Evolutionary conservation across 2,113 vertebrate genomes (phyloP).

Genomic region (Chlamydotis undulata): DNA sequence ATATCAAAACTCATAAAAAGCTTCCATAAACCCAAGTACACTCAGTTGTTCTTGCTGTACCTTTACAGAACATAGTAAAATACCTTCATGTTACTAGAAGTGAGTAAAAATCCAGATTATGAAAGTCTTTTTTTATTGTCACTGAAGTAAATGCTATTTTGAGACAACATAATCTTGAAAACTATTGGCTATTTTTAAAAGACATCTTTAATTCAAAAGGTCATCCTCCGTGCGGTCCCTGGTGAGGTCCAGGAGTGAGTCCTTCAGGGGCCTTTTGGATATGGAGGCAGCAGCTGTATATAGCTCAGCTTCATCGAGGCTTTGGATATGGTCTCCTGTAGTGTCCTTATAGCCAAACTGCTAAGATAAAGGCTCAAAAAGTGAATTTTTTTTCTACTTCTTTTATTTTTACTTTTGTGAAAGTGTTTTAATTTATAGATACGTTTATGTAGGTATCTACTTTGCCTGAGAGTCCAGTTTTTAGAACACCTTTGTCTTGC

Average conservation of each 20-base stretch:
- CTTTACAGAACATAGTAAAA: neutral
- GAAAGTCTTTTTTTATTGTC: neutral
- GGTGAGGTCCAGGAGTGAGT: neutral
- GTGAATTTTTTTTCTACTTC: rapidly evolving
- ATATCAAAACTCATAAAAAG: neutral
- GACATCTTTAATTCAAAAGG: neutral
- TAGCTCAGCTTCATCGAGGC: neutral
- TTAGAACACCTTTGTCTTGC: neutral
- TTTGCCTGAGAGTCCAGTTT: neutral
- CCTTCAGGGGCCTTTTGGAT: neutral
- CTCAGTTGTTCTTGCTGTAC: neutral
- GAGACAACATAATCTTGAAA: neutral
- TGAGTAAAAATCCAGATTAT: neutral
- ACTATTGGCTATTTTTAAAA: neutral
- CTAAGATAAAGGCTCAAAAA: neutral
- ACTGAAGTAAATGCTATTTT: neutral
- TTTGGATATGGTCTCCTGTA: neutral
- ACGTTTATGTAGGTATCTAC: neutral
- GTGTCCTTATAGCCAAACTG: neutral
- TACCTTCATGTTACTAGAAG: neutral
- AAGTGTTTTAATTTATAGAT: neutral
- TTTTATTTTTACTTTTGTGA: neutral
- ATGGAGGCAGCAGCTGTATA: neutral
- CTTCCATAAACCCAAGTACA: neutral
- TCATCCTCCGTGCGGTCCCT: neutral